phyloP scores from a whole-genome alignment of 2,113 vertebrate genomes.

The Urocolius indicus region DNA sequence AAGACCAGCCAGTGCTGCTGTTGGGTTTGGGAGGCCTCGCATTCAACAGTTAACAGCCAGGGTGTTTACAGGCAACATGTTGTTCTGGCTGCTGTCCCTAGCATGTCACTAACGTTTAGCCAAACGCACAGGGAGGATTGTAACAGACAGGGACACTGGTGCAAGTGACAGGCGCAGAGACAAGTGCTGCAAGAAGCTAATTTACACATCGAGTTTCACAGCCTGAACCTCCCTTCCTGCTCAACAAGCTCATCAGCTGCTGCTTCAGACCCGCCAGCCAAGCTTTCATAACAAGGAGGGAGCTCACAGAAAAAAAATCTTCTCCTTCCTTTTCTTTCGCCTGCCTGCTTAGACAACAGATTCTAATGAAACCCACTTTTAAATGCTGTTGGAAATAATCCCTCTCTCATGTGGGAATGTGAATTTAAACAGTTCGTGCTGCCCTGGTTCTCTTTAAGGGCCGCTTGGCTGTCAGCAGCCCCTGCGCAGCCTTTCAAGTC shows the following conservation, averaged over 20 bases:
- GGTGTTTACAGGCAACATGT: background rate
- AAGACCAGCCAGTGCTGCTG: background rate
- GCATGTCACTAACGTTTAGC: constrained; percentile 16
- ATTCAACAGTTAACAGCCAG: background rate
- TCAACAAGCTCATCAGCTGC: constrained; percentile 10
- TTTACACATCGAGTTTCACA: background rate
- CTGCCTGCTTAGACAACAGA: background rate
- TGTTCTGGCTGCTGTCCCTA: constrained; percentile 36
- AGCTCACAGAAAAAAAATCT: background rate
- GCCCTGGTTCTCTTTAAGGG: background rate
- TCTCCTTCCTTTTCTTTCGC: background rate
- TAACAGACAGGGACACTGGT: constrained; percentile 9
- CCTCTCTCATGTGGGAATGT: constrained; percentile 11
- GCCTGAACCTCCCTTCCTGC: background rate
- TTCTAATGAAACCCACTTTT: background rate
- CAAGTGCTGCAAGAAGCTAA: constrained; percentile 28
- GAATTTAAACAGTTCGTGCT: background rate
- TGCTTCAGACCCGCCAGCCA: background rate
- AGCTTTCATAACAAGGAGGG: background rate
- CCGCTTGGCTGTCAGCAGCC: background rate
- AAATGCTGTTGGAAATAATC: background rate
- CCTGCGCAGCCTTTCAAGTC: background rate
- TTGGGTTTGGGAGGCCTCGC: background rate
- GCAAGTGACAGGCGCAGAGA: constrained; percentile 41
- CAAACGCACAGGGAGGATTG: constrained; percentile 37